Conservation (phyloP, 2,113 vertebrate genomes). For the Ailuropoda melanoleuca region DNA sequence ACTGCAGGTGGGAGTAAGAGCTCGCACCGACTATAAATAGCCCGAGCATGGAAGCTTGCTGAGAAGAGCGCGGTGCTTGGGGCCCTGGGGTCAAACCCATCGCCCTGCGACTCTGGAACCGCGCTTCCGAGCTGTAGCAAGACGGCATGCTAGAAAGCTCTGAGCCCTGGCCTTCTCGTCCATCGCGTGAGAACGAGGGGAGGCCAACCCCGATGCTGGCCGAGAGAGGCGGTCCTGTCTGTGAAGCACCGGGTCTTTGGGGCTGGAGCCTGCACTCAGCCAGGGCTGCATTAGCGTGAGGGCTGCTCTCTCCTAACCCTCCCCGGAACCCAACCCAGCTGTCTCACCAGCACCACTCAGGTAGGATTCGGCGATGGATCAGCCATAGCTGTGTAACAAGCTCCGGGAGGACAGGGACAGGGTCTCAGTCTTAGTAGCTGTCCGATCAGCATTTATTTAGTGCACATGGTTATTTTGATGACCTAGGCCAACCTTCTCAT, state of each 20-base stretch:
- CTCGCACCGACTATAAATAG: neutral
- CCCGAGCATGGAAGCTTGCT: neutral
- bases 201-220: neutral
- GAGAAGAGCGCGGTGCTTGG: neutral
- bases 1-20: neutral
- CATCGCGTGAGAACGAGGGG: neutral
- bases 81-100: neutral
- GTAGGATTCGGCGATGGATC: neutral
- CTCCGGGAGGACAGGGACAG: neutral
- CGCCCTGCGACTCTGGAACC: neutral
- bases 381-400: neutral
- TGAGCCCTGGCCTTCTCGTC: neutral
- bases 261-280: too few relatives aligned
- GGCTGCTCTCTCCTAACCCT: neutral
- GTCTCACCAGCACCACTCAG: neutral
- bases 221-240: neutral
- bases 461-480: neutral
- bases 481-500: neutral
- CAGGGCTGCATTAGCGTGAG: neutral
- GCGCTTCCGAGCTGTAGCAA: neutral
- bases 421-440: neutral
- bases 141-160: neutral
- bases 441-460: neutral
- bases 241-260: rapidly evolving
- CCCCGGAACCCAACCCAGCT: neutral